phyloP scores from a whole-genome alignment of 2,797 vertebrate genomes.

The Thaleichthys pacificus region DNA sequence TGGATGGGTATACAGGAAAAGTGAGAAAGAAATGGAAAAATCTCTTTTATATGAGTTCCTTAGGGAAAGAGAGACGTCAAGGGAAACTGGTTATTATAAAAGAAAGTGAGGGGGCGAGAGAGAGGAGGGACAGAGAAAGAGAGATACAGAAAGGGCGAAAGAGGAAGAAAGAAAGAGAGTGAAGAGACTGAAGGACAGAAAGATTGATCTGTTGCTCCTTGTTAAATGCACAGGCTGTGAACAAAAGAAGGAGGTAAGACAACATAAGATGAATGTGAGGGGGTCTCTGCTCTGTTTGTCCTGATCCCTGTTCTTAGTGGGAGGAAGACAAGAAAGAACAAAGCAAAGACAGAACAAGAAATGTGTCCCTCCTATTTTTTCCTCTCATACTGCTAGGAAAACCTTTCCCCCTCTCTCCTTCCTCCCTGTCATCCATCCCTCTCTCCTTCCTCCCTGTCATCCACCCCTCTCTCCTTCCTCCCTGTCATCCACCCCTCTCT shows the following conservation, averaged over 20 bases:
- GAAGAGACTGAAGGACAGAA: neutral
- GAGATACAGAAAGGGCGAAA: neutral
- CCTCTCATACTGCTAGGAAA: neutral
- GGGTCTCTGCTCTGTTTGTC: neutral
- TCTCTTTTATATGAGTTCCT: too few relatives aligned
- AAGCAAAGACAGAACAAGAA: neutral
- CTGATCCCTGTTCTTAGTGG: neutral
- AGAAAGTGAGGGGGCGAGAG: constrained; percentile 21
- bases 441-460: too few relatives aligned
- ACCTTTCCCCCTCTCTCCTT: constrained; percentile 8
- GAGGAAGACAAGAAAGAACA: neutral
- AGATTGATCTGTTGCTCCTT: neutral
- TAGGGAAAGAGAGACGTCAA: too few relatives aligned
- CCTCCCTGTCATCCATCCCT: too few relatives aligned
- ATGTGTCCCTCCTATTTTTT: neutral
- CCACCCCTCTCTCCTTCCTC: too few relatives aligned
- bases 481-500: too few relatives aligned
- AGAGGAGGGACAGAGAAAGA: constrained; percentile 37
- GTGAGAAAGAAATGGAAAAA: too few relatives aligned
- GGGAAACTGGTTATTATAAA: too few relatives aligned
- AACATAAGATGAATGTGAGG: neutral
- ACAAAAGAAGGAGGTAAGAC: neutral
- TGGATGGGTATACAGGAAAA: constrained; percentile 1
- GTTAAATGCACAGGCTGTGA: too few relatives aligned
- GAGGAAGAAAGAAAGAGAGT: constrained; percentile 36